Conservation (phyloP, 2,797 vertebrate genomes). For the Streptopelia turtur region DNA sequence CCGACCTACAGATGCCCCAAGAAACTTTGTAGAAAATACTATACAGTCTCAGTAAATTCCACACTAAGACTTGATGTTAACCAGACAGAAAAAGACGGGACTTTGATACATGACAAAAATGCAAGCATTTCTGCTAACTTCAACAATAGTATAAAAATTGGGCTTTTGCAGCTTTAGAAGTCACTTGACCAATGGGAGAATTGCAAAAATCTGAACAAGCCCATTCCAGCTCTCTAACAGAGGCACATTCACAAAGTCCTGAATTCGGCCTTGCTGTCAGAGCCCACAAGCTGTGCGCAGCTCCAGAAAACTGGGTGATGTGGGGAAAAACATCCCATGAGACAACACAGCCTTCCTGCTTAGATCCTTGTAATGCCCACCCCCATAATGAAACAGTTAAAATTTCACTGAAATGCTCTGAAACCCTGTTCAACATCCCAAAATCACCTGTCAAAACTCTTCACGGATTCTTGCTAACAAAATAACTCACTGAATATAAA, state of each 20-base stretch:
- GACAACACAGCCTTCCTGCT: background rate
- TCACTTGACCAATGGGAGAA: background rate
- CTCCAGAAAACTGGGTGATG: background rate
- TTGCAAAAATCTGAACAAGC: background rate
- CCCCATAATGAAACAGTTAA: background rate
- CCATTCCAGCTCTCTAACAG: background rate
- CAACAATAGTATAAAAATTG: background rate
- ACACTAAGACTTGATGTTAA: background rate
- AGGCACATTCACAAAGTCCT: background rate
- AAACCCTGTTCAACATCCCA: background rate
- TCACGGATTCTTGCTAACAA: background rate
- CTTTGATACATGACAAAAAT: background rate
- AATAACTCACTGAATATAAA: background rate
- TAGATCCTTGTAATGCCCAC: background rate
- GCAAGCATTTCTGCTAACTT: background rate
- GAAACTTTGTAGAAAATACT: background rate
- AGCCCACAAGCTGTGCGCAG: accelerated
- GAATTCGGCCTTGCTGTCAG: background rate
- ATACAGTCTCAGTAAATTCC: background rate
- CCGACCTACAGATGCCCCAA: background rate
- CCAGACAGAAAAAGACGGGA: background rate
- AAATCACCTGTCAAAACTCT: background rate
- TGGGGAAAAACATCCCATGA: background rate
- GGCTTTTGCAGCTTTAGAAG: background rate
- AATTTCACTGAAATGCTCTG: background rate